Evolutionary conservation across 2,113 vertebrate genomes (phyloP).

Genomic region (Nestor notabilis): DNA sequence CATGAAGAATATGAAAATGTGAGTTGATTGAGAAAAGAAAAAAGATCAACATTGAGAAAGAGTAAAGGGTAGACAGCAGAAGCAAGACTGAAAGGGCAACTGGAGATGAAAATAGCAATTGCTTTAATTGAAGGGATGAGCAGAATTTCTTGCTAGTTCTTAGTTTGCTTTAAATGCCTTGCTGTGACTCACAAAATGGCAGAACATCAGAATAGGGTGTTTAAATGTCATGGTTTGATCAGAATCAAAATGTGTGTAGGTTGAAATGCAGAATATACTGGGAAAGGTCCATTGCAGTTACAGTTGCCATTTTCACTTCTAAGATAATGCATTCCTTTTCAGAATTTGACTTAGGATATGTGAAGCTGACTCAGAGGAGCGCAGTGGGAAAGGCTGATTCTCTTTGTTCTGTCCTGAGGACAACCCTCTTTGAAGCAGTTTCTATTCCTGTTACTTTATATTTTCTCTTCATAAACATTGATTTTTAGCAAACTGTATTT

Average conservation of each 20-base stretch:
- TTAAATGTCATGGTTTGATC: not conserved
- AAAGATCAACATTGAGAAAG: not conserved
- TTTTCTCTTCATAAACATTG: not conserved
- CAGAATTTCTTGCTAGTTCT: constrained; percentile 26
- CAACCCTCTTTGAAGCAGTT: not conserved
- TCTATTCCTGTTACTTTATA: not conserved
- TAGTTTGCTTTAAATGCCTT: not conserved
- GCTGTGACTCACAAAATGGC: not conserved
- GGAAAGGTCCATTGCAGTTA: not conserved
- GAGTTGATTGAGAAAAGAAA: not conserved
- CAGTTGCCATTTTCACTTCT: not conserved
- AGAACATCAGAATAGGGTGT: not conserved
- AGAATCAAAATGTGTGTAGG: not conserved
- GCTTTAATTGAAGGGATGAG: not conserved
- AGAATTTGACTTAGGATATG: not conserved
- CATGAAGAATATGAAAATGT: not conserved
- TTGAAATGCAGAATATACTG: not conserved
- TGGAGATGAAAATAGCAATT: constrained; percentile 23
- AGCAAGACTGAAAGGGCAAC: not conserved
- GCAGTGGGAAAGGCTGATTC: not conserved
- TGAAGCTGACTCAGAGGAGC: not conserved
- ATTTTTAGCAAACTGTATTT: not conserved
- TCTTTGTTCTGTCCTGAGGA: not conserved
- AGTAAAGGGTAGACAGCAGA: constrained; percentile 5
- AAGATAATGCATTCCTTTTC: not conserved